These are phyloP conservation scores for Atethmia centrago DNA, from an alignment of 2,888 invertebrate species.

Conservation along the genomic window DNA sequence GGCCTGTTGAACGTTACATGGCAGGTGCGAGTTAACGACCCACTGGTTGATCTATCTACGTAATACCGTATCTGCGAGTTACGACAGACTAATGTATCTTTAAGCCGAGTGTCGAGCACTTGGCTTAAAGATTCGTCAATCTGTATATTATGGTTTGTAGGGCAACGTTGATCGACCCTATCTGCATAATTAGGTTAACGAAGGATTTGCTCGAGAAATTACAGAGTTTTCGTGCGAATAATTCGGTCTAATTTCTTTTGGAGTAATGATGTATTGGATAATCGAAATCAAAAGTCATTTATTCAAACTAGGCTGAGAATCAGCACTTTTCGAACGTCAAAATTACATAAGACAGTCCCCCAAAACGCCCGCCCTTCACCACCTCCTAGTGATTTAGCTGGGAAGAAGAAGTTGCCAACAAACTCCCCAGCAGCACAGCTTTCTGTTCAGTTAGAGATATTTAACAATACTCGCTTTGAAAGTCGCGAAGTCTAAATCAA, in stretches of 20 bases:
- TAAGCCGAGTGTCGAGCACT: too few species aligned
- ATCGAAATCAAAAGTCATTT: too few species aligned
- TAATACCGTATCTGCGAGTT: slow-evolving; percentile 40
- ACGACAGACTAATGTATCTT: too few species aligned
- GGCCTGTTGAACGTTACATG: slow-evolving; percentile 47
- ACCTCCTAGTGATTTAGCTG: too few species aligned
- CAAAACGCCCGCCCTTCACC: too few species aligned
- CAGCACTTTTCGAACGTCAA: too few species aligned
- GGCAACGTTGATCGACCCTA: slow-evolving; percentile 26
- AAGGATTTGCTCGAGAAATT: slow-evolving; percentile 44
- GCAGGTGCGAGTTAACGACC: slow-evolving; percentile 56
- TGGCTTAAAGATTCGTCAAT: slow-evolving; percentile 11
- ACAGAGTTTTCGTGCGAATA: slow-evolving; percentile 3
- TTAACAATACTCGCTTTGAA: slow-evolving; percentile 5
- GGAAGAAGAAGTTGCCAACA: too few species aligned
- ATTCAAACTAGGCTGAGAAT: too few species aligned
- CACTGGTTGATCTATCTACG: slow-evolving; percentile 50
- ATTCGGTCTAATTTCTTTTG: neutral
- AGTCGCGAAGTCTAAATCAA: neutral
- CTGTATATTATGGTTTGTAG: slow-evolving; percentile 20
- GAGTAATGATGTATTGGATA: neutral
- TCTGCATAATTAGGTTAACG: slow-evolving; percentile 52
- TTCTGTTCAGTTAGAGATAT: too few species aligned
- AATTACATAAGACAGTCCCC: too few species aligned
- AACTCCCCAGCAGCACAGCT: too few species aligned